phyloP scores from a whole-genome alignment of 2,113 vertebrate species.

The Pelodiscus sinensis region DNA sequence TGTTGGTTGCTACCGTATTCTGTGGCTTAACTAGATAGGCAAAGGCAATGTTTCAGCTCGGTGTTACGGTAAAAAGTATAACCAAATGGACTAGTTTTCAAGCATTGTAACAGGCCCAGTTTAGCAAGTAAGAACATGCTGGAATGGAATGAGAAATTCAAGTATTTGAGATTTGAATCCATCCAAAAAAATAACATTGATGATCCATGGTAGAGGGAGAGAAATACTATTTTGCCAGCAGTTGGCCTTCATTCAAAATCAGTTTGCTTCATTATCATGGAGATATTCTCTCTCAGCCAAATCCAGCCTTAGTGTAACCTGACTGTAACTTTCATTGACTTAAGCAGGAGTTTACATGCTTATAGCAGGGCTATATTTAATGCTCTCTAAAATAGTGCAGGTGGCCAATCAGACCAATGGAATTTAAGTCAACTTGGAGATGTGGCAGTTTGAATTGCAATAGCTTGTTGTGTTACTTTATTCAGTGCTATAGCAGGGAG shows the following conservation, averaged over 20 bases:
- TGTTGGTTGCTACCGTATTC: constrained; percentile 64
- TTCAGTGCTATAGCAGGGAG: constrained; percentile 25
- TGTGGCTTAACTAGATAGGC: constrained; percentile 60
- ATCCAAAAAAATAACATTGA: constrained; percentile 78
- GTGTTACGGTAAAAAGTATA: constrained; percentile 74
- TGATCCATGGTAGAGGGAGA: constrained; percentile 73
- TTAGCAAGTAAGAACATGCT: constrained; percentile 73
- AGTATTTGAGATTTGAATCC: constrained; percentile 67
- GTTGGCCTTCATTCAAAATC: constrained; percentile 68
- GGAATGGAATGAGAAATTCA: constrained; percentile 73
- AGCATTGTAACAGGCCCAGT: constrained; percentile 58
- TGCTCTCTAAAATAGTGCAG: constrained; percentile 45
- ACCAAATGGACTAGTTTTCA: constrained; percentile 71
- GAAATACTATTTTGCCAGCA: constrained; percentile 65
- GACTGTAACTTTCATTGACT: constrained; percentile 67
- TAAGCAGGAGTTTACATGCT: constrained; percentile 62
- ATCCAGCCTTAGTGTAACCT: constrained; percentile 61
- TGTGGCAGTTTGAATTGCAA: constrained; percentile 60
- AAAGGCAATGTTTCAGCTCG: constrained; percentile 63
- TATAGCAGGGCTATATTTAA: constrained; percentile 65
- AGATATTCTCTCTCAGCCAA: constrained; percentile 69
- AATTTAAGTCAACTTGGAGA: constrained; percentile 75
- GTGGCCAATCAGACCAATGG: constrained; percentile 71
- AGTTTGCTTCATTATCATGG: constrained; percentile 73
- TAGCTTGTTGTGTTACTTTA: constrained; percentile 69